Percentiles rank a stretch among this genome's conserved stretches.
phyloP scores from a whole-genome alignment of 2,113 vertebrate species.

The Aythya baeri region DNA sequence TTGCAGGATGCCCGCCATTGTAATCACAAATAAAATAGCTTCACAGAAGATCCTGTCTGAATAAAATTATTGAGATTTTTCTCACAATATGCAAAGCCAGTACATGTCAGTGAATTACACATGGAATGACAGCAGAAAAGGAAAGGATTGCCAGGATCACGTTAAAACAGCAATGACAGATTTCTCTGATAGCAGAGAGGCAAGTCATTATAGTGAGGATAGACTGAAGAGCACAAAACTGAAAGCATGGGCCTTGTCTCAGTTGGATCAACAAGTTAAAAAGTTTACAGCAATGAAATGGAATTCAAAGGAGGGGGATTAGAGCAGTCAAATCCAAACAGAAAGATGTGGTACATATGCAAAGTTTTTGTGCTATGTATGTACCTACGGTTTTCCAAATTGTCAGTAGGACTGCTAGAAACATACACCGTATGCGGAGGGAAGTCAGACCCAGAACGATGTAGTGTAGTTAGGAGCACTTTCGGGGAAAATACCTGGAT shows the following conservation, averaged over 20 bases:
- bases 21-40: too few species aligned
- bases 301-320: background rate
- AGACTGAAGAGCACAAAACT: background rate
- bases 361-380: background rate
- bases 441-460: background rate
- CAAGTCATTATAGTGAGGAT: background rate
- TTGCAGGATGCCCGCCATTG: too few species aligned
- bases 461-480: background rate
- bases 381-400: background rate
- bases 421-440: fast-evolving
- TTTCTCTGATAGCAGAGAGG: background rate
- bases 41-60: too few species aligned
- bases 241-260: background rate
- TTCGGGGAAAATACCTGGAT: background rate
- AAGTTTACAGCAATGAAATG: background rate
- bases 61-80: too few species aligned
- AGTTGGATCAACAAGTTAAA: background rate
- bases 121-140: background rate
- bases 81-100: background rate
- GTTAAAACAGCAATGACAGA: background rate
- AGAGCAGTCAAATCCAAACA: background rate
- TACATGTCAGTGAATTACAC: fast-evolving
- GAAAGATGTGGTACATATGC: background rate
- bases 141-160: background rate
- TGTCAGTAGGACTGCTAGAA: background rate